A percentile compares a stretch with the other conserved stretches of the same genome.
Conservation (phyloP, 2,797 vertebrate genomes). For the Lophotriccus pileatus region DNA sequence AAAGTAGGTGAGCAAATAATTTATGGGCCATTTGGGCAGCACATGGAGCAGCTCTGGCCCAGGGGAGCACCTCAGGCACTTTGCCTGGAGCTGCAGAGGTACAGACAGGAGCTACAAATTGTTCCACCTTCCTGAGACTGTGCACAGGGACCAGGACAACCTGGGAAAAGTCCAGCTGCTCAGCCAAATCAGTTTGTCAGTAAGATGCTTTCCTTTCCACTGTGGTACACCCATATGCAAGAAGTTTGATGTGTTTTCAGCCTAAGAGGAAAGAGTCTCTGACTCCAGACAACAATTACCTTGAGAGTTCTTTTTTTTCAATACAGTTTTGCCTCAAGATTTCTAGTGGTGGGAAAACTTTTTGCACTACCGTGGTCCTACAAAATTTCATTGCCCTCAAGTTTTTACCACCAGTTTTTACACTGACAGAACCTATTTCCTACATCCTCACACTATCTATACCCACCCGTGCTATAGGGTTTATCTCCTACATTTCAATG, state of each 20-base stretch:
- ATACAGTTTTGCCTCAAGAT: neutral
- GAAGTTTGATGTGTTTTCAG: fast-evolving
- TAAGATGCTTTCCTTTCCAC: neutral
- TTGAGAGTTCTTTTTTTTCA: neutral
- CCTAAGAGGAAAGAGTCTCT: neutral
- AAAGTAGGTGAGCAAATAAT: neutral
- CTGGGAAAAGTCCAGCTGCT: neutral
- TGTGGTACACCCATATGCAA: too few species aligned
- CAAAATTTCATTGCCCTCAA: neutral
- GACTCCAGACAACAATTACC: neutral
- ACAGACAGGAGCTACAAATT: conserved; percentile 17
- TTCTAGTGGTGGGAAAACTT: neutral
- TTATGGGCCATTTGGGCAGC: neutral
- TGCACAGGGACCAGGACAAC: neutral
- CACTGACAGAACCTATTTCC: neutral
- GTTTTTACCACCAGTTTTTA: neutral
- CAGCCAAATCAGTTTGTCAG: neutral
- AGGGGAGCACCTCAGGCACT: neutral
- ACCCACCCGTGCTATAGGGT: fast-evolving
- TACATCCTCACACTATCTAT: neutral
- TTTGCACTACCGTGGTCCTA: neutral
- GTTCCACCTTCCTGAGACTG: neutral
- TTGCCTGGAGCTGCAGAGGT: neutral
- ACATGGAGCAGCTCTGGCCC: neutral
- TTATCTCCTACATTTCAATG: neutral